A percentile compares a stretch with the other conserved stretches of the same genome.
Conservation (phyloP, 2,888 invertebrate genomes). For the Caenorhabditis sp. region DNA sequence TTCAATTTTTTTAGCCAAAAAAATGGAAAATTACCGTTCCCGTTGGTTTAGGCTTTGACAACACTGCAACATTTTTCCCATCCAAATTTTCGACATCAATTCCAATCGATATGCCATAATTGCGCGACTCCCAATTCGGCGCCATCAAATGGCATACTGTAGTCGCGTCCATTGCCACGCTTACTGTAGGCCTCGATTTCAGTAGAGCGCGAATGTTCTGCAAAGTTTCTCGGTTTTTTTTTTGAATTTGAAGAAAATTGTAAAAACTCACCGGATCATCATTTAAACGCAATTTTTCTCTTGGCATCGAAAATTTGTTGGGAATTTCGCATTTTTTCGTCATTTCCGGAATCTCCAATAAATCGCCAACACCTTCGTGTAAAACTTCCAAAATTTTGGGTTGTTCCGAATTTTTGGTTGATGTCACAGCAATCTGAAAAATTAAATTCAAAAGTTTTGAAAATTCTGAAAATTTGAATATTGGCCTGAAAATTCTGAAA, state of each 20-base stretch:
- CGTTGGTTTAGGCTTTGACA: slow-evolving; percentile 21
- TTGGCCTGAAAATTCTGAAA: too few species aligned
- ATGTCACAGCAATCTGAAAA: neutral
- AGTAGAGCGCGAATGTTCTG: neutral
- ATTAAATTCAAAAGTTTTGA: neutral
- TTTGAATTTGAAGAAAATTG: neutral
- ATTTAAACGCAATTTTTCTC: neutral
- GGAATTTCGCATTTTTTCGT: slow-evolving; percentile 13
- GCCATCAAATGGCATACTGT: slow-evolving; percentile 25
- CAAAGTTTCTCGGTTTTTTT: neutral
- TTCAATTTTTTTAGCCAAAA: neutral
- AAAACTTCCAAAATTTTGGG: neutral
- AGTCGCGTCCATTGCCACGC: slow-evolving; percentile 29
- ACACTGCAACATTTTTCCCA: slow-evolving; percentile 8
- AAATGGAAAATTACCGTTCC: slow-evolving; percentile 9
- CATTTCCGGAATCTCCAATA: slow-evolving; percentile 13
- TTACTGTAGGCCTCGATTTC: neutral
- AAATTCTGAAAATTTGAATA: too few species aligned
- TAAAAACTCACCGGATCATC: slow-evolving; percentile 3
- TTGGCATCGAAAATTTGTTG: neutral
- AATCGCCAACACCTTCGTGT: neutral
- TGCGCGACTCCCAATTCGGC: slow-evolving; percentile 20
- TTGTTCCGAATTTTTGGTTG: neutral
- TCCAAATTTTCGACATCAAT: slow-evolving; percentile 6
- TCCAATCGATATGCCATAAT: slow-evolving; percentile 12